Conservation (phyloP, 2,888 invertebrate genomes). For the Mystacides longicornis region DNA sequence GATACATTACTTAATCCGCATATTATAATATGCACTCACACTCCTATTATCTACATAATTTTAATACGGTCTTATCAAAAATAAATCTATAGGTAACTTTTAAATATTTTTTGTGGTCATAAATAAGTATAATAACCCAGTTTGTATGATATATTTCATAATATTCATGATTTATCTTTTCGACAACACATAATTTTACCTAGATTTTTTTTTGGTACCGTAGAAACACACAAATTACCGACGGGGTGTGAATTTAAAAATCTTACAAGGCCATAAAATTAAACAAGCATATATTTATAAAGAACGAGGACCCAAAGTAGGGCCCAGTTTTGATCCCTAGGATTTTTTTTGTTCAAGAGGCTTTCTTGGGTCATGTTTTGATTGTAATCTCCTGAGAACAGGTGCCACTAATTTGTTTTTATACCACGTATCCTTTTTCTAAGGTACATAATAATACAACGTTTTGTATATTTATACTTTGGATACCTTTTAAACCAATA, state of each 20-base stretch:
- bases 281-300: not conserved
- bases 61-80: not conserved
- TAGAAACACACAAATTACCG: not conserved
- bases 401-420: not conserved
- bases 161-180: slow-evolving; percentile 2
- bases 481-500: too few species aligned
- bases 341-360: not conserved
- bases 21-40: too few species aligned
- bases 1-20: too few species aligned
- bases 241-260: not conserved
- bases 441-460: too few species aligned
- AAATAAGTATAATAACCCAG: not conserved
- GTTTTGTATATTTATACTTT: too few species aligned
- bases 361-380: not conserved
- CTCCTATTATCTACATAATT: too few species aligned
- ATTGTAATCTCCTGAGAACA: not conserved
- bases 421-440: too few species aligned
- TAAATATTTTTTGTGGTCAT: not conserved
- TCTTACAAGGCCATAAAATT: not conserved
- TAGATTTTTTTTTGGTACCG: not conserved
- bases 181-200: not conserved
- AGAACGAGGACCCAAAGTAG: too few species aligned
- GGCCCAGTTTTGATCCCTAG: too few species aligned
- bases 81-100: not conserved
- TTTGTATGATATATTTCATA: not conserved